Conservation (phyloP, 1,140 invertebrate genomes). For the Zaprionus camerounensis region DNA sequence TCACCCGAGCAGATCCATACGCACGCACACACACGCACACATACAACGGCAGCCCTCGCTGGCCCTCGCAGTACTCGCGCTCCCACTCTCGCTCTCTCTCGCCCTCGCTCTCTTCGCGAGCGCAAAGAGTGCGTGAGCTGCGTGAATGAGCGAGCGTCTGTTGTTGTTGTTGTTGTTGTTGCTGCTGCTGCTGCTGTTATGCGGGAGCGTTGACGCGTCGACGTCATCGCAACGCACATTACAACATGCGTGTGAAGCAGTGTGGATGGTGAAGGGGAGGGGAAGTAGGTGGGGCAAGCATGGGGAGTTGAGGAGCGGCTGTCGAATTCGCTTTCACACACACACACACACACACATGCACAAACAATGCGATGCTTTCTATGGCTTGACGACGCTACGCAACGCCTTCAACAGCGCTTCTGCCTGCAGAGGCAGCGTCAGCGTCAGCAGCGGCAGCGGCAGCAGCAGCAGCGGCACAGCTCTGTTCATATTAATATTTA, state of each 20-base stretch:
- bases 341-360: conserved; percentile 18
- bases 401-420: conserved; percentile 3
- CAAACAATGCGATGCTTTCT: conserved; percentile 44
- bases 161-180: background rate
- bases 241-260: conserved; percentile 36
- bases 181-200: conserved; percentile 34
- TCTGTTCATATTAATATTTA: conserved; percentile 39
- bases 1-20: conserved; percentile 72
- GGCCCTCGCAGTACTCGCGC: conserved; percentile 9
- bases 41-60: conserved; percentile 33
- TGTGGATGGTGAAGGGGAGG: background rate
- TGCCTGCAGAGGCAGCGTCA: background rate
- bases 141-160: conserved; percentile 20
- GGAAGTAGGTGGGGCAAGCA: background rate
- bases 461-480: background rate
- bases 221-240: conserved; percentile 55
- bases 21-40: conserved; percentile 38
- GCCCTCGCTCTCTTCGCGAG: conserved; percentile 7
- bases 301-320: conserved; percentile 8
- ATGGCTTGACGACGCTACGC: conserved; percentile 38
- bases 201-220: conserved; percentile 52
- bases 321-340: conserved; percentile 55
- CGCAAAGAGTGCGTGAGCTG: conserved; percentile 32
- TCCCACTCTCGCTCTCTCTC: conserved; percentile 4
- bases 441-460: background rate